These are phyloP conservation scores for Callorhinus ursinus DNA, from an alignment of 2,113 vertebrate genomes.

Conservation along the genomic window DNA sequence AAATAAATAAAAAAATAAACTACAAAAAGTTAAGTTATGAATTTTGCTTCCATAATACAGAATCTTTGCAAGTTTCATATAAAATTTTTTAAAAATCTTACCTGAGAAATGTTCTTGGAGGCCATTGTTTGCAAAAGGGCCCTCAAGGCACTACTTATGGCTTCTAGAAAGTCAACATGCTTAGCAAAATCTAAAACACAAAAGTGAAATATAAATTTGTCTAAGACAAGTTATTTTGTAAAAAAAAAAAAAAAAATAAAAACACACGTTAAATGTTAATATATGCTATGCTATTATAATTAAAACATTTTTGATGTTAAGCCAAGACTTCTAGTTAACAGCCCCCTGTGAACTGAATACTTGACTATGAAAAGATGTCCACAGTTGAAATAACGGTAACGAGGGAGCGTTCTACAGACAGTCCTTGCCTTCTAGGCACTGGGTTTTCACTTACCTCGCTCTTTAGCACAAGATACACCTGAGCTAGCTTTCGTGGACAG, in stretches of 20 bases:
- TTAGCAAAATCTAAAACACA: constrained; percentile 89
- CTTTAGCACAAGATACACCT: neutral
- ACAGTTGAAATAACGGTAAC: fast-evolving
- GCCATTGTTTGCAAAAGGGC: constrained; percentile 95
- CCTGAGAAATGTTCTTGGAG: constrained; percentile 95
- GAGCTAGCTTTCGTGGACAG: neutral
- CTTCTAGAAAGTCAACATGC: constrained; percentile 95
- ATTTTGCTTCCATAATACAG: neutral
- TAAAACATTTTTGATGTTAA: neutral
- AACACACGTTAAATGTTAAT: neutral
- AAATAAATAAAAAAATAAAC: too few species aligned
- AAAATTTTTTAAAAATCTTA: constrained; percentile 80
- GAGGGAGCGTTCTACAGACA: neutral
- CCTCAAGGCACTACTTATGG: constrained; percentile 94
- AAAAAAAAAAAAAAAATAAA: constrained; percentile 7
- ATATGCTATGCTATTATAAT: neutral
- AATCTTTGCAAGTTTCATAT: constrained; percentile 26
- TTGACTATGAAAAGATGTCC: neutral
- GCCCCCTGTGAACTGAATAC: neutral
- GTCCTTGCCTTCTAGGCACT: too few species aligned
- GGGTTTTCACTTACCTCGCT: neutral
- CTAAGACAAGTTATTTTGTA: neutral
- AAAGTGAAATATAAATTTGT: constrained; percentile 10
- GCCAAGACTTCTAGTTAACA: neutral
- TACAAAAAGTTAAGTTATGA: neutral